These are phyloP conservation scores for Malurus melanocephalus DNA, from an alignment of 2,113 vertebrate genomes.

Conservation along the genomic window DNA sequence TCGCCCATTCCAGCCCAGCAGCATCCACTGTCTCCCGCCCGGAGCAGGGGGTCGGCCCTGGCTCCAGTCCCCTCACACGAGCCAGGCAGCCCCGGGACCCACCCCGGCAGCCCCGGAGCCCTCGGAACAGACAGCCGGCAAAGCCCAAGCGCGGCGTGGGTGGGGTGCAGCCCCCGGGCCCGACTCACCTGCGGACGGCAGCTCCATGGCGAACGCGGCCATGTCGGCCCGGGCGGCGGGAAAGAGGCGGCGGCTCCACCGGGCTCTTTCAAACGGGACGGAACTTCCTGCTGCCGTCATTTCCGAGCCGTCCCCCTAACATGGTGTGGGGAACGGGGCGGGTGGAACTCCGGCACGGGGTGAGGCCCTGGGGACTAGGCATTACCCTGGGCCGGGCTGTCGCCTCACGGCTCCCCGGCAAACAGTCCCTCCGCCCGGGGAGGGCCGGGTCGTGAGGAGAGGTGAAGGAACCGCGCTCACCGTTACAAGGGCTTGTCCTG, in stretches of 20 bases:
- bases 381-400: rapidly evolving
- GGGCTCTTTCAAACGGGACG: conserved; percentile 55
- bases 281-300: conserved; percentile 38
- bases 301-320: not conserved
- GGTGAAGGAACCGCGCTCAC: rapidly evolving
- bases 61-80: rapidly evolving
- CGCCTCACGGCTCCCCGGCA: rapidly evolving
- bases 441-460: not conserved
- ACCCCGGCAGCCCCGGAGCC: not conserved
- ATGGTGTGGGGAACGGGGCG: rapidly evolving
- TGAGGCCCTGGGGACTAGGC: rapidly evolving
- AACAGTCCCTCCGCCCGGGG: not conserved
- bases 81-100: no score
- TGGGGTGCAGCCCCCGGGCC: rapidly evolving
- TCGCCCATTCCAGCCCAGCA: rapidly evolving
- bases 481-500: rapidly evolving
- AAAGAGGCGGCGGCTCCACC: rapidly evolving
- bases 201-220: conserved; percentile 65
- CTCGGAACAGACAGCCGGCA: not conserved
- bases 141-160: rapidly evolving
- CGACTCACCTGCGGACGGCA: conserved; percentile 56
- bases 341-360: rapidly evolving
- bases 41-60: rapidly evolving
- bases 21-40: rapidly evolving
- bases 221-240: not conserved